Conservation (phyloP, 2,888 invertebrate species). For the Spodoptera littoralis region DNA sequence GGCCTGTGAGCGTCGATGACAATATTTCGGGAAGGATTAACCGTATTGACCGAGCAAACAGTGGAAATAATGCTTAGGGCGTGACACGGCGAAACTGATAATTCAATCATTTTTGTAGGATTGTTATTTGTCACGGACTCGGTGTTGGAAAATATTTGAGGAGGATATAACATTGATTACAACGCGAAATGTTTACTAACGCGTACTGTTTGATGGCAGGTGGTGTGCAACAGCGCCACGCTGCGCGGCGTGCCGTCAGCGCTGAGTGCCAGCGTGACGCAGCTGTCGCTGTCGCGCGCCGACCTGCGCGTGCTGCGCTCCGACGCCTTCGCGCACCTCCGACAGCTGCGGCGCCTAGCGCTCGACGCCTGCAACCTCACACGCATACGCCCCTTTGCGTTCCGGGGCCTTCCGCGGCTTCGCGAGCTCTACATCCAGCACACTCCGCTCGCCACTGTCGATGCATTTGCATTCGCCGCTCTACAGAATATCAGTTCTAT, state of each 20-base stretch:
- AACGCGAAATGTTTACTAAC: constrained; percentile 36
- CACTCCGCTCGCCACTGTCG: constrained; percentile 94
- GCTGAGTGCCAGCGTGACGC: constrained; percentile 93
- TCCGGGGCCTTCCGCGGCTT: constrained; percentile 94
- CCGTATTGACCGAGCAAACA: constrained; percentile 80
- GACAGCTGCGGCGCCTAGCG: constrained; percentile 93
- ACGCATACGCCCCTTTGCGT: constrained; percentile 94
- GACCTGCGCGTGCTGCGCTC: constrained; percentile 94
- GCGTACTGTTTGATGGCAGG: constrained; percentile 88
- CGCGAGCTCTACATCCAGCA: constrained; percentile 95
- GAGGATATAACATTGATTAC: constrained; percentile 53
- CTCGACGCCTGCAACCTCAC: constrained; percentile 96
- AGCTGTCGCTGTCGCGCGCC: constrained; percentile 95
- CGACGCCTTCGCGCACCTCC: constrained; percentile 94
- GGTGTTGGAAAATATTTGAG: constrained; percentile 50
- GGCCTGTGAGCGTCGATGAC: constrained; percentile 66
- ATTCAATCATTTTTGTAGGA: constrained; percentile 61
- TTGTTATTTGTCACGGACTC: constrained; percentile 50
- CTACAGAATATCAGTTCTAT: constrained; percentile 94
- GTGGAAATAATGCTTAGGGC: constrained; percentile 69
- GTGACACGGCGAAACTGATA: constrained; percentile 68
- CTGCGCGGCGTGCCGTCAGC: constrained; percentile 94
- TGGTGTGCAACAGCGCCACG: constrained; percentile 95
- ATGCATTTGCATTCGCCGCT: constrained; percentile 95
- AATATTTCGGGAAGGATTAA: constrained; percentile 80